phyloP scores from a whole-genome alignment of 2,797 vertebrate species.

The Brachymystax lenok region DNA sequence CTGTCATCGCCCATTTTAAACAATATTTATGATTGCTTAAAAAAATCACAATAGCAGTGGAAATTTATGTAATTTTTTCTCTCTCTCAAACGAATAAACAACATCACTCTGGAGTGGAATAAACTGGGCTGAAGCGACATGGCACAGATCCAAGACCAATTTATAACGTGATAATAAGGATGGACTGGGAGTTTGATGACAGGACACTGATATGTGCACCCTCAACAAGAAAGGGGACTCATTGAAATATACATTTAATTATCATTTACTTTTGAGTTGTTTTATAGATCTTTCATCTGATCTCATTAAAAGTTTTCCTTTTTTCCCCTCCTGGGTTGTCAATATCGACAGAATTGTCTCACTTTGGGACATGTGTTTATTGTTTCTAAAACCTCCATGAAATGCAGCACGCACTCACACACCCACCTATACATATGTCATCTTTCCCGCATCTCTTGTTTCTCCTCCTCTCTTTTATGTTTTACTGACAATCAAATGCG shows the following conservation, averaged over 20 bases:
- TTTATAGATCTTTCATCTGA: no score
- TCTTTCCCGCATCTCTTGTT: no score
- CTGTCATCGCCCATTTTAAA: constrained; percentile 47
- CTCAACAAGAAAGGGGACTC: no score
- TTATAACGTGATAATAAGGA: background rate
- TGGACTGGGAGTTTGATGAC: no score
- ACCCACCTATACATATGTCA: background rate
- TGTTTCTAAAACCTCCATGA: background rate
- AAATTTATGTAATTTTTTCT: background rate
- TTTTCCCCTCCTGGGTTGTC: background rate
- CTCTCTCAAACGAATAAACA: background rate
- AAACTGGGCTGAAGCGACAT: background rate
- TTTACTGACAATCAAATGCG: no score
- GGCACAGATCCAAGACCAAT: background rate
- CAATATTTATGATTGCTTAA: constrained; percentile 14
- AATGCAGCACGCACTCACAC: constrained; percentile 14
- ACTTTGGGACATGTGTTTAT: background rate
- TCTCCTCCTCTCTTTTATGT: no score
- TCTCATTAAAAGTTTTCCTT: no score
- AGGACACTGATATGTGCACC: no score
- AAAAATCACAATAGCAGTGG: background rate
- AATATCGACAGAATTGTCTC: background rate
- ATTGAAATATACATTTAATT: no score
- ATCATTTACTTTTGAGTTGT: no score
- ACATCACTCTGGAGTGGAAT: background rate